phyloP scores from a whole-genome alignment of 2,888 invertebrate genomes.

The Dolichopus griseipennis region DNA sequence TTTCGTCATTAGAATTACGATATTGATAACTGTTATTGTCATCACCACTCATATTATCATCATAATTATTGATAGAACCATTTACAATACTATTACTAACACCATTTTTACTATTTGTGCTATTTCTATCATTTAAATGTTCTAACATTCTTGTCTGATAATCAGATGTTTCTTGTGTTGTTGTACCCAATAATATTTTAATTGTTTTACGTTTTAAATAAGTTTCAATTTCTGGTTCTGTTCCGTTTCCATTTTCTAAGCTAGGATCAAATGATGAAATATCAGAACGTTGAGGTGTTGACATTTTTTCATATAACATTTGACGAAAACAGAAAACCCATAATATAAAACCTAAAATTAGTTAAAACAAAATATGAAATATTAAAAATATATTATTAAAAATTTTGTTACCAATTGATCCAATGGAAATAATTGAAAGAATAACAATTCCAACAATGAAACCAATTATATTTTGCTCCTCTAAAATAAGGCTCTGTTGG shows the following conservation, averaged over 20 bases:
- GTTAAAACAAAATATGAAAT: neutral
- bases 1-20: neutral
- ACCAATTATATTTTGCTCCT: conserved; percentile 13
- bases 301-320: neutral
- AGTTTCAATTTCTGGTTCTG: conserved; percentile 10
- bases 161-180: conserved; percentile 20
- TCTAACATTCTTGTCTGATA: conserved; percentile 14
- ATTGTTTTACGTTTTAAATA: conserved; percentile 18
- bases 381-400: too few species aligned
- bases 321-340: neutral
- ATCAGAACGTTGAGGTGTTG: neutral
- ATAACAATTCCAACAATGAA: conserved; percentile 22
- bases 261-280: neutral
- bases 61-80: neutral
- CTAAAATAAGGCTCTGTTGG: neutral
- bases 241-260: neutral
- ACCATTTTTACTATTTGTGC: neutral
- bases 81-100: conserved; percentile 7
- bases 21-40: conserved; percentile 5
- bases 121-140: conserved; percentile 9
- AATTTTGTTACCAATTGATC: conserved; percentile 21
- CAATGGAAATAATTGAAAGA: conserved; percentile 19
- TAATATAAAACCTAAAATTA: conserved; percentile 8
- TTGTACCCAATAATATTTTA: conserved; percentile 16
- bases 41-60: conserved; percentile 1